Conservation (phyloP, 2,888 invertebrate species). For the Hirtodrosophila histrioides region DNA sequence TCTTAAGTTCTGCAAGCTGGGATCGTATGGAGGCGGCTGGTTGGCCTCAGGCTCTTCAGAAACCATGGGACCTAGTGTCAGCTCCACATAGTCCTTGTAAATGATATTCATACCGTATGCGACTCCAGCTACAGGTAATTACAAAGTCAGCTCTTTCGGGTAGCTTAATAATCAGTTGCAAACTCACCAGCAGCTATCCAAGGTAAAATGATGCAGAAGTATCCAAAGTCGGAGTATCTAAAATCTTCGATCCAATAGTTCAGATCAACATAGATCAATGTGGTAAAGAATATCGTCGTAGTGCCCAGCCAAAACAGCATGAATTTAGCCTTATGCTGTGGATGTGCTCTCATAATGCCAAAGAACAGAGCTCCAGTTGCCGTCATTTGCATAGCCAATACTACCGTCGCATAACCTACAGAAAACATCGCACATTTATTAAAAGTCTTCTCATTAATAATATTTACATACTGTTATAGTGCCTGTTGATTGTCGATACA, state of each 20-base stretch:
- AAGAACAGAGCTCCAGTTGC: conserved; percentile 6
- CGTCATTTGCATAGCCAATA: not conserved
- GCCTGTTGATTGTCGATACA: not conserved
- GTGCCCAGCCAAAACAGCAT: conserved; percentile 9
- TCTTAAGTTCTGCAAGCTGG: not conserved
- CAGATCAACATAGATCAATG: not conserved
- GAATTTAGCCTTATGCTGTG: conserved; percentile 7
- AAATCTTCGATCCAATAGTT: not conserved
- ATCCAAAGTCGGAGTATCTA: not conserved
- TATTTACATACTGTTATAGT: not conserved
- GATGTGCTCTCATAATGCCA: conserved; percentile 6
- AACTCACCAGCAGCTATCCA: conserved; percentile 10
- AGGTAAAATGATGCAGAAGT: not conserved
- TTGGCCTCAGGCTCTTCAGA: not conserved
- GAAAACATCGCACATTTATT: not conserved
- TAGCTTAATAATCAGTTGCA: no score
- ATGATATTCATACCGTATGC: conserved; percentile 5
- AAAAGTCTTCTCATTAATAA: no score
- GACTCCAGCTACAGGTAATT: conserved; percentile 6
- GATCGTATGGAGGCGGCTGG: not conserved
- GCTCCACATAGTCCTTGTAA: conserved; percentile 17
- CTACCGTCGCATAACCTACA: not conserved
- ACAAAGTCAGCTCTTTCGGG: not conserved
- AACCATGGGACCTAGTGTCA: not conserved
- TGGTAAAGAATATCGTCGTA: not conserved